These are phyloP conservation scores for Lacerta bilineata DNA, from an alignment of 2,797 vertebrate genomes.

Conservation along the genomic window DNA sequence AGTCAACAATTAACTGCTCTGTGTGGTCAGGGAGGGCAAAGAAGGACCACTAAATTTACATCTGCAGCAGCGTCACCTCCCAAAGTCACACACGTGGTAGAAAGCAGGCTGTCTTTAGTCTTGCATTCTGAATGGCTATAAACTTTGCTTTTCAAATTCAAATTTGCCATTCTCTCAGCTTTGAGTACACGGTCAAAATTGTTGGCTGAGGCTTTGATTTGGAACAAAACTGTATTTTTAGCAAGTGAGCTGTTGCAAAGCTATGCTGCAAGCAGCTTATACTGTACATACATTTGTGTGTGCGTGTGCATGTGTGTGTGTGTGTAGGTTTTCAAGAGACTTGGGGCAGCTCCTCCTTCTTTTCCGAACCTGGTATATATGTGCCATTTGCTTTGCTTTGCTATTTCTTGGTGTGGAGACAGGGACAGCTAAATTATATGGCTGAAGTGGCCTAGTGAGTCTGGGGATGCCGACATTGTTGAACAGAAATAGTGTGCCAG, in stretches of 20 bases:
- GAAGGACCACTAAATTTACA: background rate
- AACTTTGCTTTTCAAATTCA: background rate
- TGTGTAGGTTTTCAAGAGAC: background rate
- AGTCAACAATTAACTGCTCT: background rate
- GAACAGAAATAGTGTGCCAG: fast-evolving
- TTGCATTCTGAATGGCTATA: background rate
- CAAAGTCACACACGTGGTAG: background rate
- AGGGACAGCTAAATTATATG: background rate
- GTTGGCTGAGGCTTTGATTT: background rate
- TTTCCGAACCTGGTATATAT: background rate
- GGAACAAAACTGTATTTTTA: background rate
- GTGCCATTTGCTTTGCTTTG: background rate
- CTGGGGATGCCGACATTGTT: background rate
- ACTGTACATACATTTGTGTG: too few relatives aligned
- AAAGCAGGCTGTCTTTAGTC: background rate
- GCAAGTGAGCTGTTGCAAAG: background rate
- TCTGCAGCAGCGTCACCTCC: background rate
- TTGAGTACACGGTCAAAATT: background rate
- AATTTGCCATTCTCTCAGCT: background rate
- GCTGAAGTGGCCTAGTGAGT: background rate
- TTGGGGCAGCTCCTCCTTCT: background rate
- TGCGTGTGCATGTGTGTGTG: background rate
- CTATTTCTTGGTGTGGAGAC: background rate
- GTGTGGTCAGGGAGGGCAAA: background rate
- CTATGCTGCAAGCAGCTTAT: background rate